Conservation (phyloP, 2,888 invertebrate species). For the Panzeria rudis region DNA sequence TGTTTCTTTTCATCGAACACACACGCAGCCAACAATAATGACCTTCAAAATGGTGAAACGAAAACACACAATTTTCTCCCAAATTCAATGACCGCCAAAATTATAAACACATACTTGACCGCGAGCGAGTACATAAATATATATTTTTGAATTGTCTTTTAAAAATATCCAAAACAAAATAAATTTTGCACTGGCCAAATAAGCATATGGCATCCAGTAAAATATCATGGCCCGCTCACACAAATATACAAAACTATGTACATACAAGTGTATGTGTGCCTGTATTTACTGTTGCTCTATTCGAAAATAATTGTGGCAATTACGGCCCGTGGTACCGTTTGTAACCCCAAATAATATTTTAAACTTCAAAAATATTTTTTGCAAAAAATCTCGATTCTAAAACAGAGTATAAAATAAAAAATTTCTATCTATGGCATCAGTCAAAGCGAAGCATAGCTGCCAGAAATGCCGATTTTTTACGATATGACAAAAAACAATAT, state of each 20-base stretch:
- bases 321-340: not conserved
- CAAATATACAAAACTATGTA: not conserved
- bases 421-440: too few species aligned
- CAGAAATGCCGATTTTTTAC: too few species aligned
- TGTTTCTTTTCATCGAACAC: constrained; percentile 1
- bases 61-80: constrained; percentile 19
- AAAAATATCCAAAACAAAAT: not conserved
- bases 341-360: too few species aligned
- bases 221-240: not conserved
- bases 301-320: not conserved
- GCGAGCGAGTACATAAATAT: not conserved
- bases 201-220: constrained; percentile 15
- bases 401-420: too few species aligned
- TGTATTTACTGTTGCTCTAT: not conserved
- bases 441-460: too few species aligned
- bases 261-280: not conserved
- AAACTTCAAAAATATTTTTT: too few species aligned
- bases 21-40: constrained; percentile 21
- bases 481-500: too few species aligned
- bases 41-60: constrained; percentile 43
- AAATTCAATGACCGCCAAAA: constrained; percentile 58
- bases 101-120: not conserved
- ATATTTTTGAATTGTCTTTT: constrained; percentile 22
- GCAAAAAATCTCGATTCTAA: too few species aligned
- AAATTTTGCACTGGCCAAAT: constrained; percentile 10